Percentiles rank a stretch among this genome's conserved stretches.
These are phyloP conservation scores for Ophraella communa DNA, from an alignment of 2,888 invertebrate species.

Conservation along the genomic window DNA sequence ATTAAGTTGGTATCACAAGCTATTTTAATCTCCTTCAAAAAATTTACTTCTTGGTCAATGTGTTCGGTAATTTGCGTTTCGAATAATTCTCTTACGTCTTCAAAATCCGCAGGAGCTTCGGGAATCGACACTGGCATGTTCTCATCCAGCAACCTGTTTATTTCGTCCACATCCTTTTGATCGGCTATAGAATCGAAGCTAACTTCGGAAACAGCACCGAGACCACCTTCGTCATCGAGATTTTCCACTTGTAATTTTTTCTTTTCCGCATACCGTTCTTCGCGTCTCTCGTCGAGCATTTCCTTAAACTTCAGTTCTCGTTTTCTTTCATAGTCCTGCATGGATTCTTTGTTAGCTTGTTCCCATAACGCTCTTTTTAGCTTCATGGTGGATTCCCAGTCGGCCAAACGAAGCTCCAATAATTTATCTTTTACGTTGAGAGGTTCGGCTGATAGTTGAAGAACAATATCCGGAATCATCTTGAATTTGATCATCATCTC, in stretches of 20 bases:
- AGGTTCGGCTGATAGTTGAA: slow-evolving; percentile 60
- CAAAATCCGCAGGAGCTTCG: slow-evolving; percentile 62
- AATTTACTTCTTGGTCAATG: slow-evolving; percentile 61
- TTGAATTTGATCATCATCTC: slow-evolving; percentile 62
- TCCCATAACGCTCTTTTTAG: slow-evolving; percentile 54
- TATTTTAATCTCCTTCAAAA: slow-evolving; percentile 58
- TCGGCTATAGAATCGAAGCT: slow-evolving; percentile 61
- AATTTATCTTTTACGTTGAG: slow-evolving; percentile 44
- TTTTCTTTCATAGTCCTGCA: slow-evolving; percentile 47
- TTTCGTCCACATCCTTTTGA: slow-evolving; percentile 61
- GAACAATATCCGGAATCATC: slow-evolving; percentile 65
- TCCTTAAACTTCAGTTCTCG: slow-evolving; percentile 45
- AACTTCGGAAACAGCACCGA: slow-evolving; percentile 45
- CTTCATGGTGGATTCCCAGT: slow-evolving; percentile 54
- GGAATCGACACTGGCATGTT: slow-evolving; percentile 61
- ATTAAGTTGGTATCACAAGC: slow-evolving; percentile 60
- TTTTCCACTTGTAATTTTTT: slow-evolving; percentile 12
- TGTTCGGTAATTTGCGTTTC: slow-evolving; percentile 59
- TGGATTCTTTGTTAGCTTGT: slow-evolving; percentile 35
- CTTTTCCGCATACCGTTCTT: slow-evolving; percentile 49
- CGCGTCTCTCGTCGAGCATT: slow-evolving; percentile 49
- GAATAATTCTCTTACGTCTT: slow-evolving; percentile 61
- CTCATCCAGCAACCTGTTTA: slow-evolving; percentile 53
- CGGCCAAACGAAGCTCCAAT: slow-evolving; percentile 39
- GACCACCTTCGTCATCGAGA: slow-evolving; percentile 29